These are phyloP conservation scores for Chloroceryle inda DNA, from an alignment of 2,797 vertebrate species.

Conservation along the genomic window DNA sequence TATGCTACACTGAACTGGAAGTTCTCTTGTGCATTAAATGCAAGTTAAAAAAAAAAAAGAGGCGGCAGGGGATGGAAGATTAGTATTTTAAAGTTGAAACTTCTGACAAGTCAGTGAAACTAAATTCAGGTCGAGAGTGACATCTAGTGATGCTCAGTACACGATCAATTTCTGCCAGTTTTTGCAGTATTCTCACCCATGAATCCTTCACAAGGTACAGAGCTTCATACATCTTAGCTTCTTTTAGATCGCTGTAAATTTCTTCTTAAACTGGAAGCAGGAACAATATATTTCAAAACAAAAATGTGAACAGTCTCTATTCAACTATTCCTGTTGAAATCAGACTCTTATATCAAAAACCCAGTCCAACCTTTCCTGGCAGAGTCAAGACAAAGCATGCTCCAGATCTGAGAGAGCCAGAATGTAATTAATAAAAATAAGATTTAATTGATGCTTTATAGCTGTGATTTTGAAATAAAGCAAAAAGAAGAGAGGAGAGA, in stretches of 20 bases:
- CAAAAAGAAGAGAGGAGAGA: not conserved
- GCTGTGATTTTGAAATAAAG: not conserved
- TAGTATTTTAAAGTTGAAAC: not conserved
- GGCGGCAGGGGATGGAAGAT: not conserved
- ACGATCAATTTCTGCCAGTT: not conserved
- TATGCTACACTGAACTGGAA: not conserved
- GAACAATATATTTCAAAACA: not conserved
- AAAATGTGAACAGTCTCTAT: not conserved
- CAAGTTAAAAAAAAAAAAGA: not conserved
- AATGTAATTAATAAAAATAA: too few relatives aligned
- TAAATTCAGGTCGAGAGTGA: constrained; percentile 51
- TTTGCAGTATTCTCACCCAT: not conserved
- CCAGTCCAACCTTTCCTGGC: not conserved
- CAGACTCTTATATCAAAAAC: not conserved
- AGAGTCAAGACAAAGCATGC: not conserved
- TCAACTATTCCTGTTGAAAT: not conserved
- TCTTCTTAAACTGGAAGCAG: not conserved
- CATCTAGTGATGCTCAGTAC: constrained; percentile 65
- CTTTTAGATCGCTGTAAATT: not conserved
- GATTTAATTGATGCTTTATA: not conserved
- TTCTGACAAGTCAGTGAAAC: not conserved
- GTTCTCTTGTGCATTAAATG: not conserved
- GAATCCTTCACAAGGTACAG: not conserved
- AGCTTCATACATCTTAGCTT: not conserved
- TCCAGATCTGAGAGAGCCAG: not conserved